Evolutionary conservation across 2,113 vertebrate species (phyloP), one percentile per base, ranked within the genome.

Genomic region (Eublepharis macularius): DNA sequence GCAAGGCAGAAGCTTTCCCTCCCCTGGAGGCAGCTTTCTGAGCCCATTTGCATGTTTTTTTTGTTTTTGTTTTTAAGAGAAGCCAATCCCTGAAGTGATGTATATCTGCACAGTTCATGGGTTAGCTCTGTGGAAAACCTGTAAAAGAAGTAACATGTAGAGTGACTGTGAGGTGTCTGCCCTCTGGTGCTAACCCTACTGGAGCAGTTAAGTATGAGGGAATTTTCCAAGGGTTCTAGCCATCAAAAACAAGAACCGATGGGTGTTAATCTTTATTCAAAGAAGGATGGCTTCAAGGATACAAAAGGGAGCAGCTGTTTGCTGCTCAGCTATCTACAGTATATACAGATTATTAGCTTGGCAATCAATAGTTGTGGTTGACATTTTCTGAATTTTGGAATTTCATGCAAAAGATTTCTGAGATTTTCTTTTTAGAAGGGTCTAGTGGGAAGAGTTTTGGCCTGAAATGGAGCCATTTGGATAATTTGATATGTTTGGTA

Each of bases 211-310:
- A 68, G 14, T 51, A 63, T 84, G 60, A 1, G 24, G 6, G 36
- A 14, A 17, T 32, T 75, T 84, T 68, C 73, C 43, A 76, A 77
- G 32, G 41, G 47, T 54, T 26, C 74, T 77, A 14, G n/a, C 16
- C 54, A 47, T n/a, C 51, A 14, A 69, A 83, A 65, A 83, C 72
- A 65, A 41, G 43, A 77, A 17, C 74, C 66, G 57, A 69, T 69
- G 82, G 43, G 60, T 41, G 34, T 76, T 77, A 77, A 77, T 84
- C 45, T 70, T 82, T 82, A 72, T 54, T 68, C 74, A 84, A 54
- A 11, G 7, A 77, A 69, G 19, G 24, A 66, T 60, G 68, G 63
- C 24, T 76, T 84, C 73, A 75, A 77, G 17, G 82, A 77, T 39
- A 39, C 74, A 41, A 45, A 77, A 77, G 45, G 60, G 60, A 69